Evolutionary conservation across 1,140 invertebrate genomes (phyloP), one percentile per base, ranked within the genome.

Genomic region (Metopolophium dirhodum): DNA sequence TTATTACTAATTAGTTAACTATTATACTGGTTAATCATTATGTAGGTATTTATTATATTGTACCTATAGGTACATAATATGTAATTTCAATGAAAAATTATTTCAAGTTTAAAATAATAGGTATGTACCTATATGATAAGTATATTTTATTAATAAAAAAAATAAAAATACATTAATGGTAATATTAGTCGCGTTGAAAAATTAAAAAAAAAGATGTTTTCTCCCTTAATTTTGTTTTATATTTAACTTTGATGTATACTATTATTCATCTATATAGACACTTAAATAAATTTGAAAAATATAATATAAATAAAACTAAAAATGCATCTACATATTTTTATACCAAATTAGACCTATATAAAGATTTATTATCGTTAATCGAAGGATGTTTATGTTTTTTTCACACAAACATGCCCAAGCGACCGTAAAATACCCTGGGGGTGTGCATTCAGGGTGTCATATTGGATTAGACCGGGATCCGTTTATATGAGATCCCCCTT

Each of bases 381-480:
- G 37, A n/a, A 83, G 41, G n/a, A 91, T 91, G 90, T 91, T 77
- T 83, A 51, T 91, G 90, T 51, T 91, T 91, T 77, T 91, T 91
- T 47, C 41, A 82, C 90, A 91, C 47, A 91, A 91, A 41, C 91
- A 26, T 51, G 45, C 77, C 47, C 82, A 93, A 85, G 47, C 91
- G 49, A 93, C 77, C 91, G 91, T 85, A 85, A 93, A 93, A 93
- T 85, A 85, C 91, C 22, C 91, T 37, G 77, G 82, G 91, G 91
- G 68, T 85, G 91, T 85, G 90, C 47, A 93, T 85, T 83, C 90
- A 82, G 90, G 90, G 68, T 91, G 68, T 91, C 90, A 91, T 91
- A 91, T 91, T 91, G 90, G 68, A 91, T 91, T 91, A 91, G 68
- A 91, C 41, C 18, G 18, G 37, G 8, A 77, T 68, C 61, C 61